Conservation (phyloP, 1,140 invertebrate genomes). For the Stegodyphus dumicola region DNA sequence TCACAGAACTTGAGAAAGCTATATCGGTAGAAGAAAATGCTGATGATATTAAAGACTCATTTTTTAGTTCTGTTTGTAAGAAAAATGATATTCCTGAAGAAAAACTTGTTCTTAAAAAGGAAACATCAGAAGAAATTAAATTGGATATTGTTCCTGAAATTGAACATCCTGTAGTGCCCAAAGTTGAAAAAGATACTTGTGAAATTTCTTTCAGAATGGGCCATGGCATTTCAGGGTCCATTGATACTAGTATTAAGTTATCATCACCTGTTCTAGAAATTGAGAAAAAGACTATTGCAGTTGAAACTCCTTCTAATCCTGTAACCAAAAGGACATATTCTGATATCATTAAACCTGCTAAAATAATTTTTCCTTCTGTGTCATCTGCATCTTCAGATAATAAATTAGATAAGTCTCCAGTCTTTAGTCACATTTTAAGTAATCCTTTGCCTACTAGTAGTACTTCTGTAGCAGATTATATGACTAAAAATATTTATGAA, state of each 20-base stretch:
- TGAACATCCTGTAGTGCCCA: constrained; percentile 3
- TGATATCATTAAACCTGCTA: constrained; percentile 2
- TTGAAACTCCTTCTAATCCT: not conserved
- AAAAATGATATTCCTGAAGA: not conserved
- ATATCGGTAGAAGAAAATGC: constrained; percentile 21
- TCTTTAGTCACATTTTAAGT: not conserved
- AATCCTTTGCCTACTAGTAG: not conserved
- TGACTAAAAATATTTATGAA: not conserved
- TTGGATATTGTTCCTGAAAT: not conserved
- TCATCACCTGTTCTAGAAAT: not conserved
- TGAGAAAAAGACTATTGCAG: not conserved
- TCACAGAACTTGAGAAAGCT: constrained; percentile 38
- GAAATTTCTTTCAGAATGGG: not conserved
- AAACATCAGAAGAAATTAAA: not conserved
- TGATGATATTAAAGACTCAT: constrained; percentile 2
- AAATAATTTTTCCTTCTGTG: not conserved
- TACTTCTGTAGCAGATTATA: not conserved
- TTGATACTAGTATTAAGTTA: not conserved
- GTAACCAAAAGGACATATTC: not conserved
- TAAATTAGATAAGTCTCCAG: not conserved
- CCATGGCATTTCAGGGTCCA: not conserved
- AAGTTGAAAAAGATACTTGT: not conserved
- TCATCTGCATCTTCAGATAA: not conserved
- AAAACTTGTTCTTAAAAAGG: not conserved
- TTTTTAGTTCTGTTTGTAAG: not conserved